phyloP scores from a whole-genome alignment of 1,140 invertebrate species.

The Sarcophaga peregrina region DNA sequence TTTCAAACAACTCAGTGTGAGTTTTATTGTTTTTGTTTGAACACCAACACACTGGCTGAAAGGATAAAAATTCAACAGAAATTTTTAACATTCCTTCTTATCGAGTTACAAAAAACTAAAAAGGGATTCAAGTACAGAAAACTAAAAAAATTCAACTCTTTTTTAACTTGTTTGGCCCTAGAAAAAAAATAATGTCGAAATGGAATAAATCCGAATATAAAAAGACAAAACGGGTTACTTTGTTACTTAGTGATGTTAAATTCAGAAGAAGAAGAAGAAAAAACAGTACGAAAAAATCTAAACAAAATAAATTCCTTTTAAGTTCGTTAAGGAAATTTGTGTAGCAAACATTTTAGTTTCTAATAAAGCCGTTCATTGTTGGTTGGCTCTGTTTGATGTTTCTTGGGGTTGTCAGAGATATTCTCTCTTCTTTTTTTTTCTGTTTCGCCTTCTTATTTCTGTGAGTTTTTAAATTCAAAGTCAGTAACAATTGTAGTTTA shows the following conservation, averaged over 20 bases:
- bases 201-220: neutral
- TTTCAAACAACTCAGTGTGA: neutral
- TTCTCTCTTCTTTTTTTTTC: too few species aligned
- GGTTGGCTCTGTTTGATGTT: neutral
- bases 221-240: neutral
- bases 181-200: neutral
- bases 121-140: neutral
- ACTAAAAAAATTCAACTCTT: neutral
- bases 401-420: neutral
- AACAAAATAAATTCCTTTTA: conserved; percentile 21
- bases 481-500: neutral
- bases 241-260: neutral
- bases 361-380: conserved; percentile 20
- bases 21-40: conserved; percentile 18
- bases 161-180: neutral
- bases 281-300: too few species aligned
- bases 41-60: neutral
- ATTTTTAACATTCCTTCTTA: conserved; percentile 38
- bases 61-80: neutral
- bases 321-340: conserved; percentile 37
- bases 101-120: conserved; percentile 30
- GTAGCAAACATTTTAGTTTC: neutral
- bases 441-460: neutral
- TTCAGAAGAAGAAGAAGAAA: too few species aligned
- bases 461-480: conserved; percentile 1